Base-by-base conservation (phyloP, 2,888 invertebrate species). In the Chrysolina oricalcia region DNA sequence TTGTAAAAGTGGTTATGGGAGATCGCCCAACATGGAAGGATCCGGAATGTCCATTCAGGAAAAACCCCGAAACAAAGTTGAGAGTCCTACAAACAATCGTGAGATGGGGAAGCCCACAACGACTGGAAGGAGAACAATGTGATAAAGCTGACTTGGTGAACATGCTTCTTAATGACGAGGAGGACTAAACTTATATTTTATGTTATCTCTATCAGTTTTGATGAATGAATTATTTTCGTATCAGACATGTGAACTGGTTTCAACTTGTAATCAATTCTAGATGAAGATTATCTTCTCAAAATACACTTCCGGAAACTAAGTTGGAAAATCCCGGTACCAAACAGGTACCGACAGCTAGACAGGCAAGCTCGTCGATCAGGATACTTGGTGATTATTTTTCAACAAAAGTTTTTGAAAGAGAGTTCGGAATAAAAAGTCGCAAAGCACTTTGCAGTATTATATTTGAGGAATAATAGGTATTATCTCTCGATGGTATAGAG, bases 61-160 rank as follows among this genome's bases (percentile, higher is more conserved):
- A 93, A 72, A 94, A 97, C 86, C 86, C 91, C 48, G 91, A 92
- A 63, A 92, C 94, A 0, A 92, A 91, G 81, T 89, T 98, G 70
- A 93, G 94, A 86, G 94, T 94, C 66, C 91, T 98, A 62, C 97
- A 97, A 4, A 97, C 97, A 0, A 87, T 98, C 17, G 88, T 95
- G 53, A 91, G 92, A 83, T 96, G 95, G 95, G 93, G 93, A 74
- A 92, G 93, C 8, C 93, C 94, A 0, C 94, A 96, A 85, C 92
- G 94, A 75, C 89, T 97, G 46, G 94, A 95, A 87, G 97, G 96
- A 41, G 93, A 93, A 70, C 93, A 96, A 81, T 96, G 95, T 85
- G 91, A 91, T 70, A 94, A 95, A 78, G 87, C 91, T 46, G 94
- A 94, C 21, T 90, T 96, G 9, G 91, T 97, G 1, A 92, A 94